Evolutionary conservation across 2,113 vertebrate genomes (phyloP), one percentile per base, ranked within the genome.

Genomic region (Coregonus clupeaformis): DNA sequence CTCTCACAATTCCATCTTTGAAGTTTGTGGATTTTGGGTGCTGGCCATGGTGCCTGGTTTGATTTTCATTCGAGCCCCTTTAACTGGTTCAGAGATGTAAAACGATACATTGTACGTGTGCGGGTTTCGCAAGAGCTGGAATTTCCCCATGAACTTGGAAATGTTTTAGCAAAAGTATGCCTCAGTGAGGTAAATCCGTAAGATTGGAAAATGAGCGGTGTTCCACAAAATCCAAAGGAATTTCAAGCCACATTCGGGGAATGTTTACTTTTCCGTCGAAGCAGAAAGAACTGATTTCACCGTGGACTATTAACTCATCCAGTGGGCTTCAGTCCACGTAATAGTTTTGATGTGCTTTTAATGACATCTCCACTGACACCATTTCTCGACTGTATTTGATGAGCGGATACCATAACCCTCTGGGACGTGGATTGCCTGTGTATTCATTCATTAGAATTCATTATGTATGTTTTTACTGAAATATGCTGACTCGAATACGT

Each of bases 231-330:
- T 42, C 36, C 36, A 2, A 42, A 11, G 36, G 2, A 7, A 47
- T 47, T 47, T 13, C 13, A 13, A 9, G 45, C 27, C 64, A 32
- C 30, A 14, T 18, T 67, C 4, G 5, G 9, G 1, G 20, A 67
- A 36, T 67, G 29, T 67, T 67, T 4, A 32, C 65, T 67, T 67
- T 67, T 18, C 65, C 29, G 5, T 67, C 29, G 29, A 32, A 67
- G 65, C 30, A 36, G 65, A 67, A 67, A 36, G 29, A 30, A 67
- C 4, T n/a, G 30, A 67, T 67, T 67, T 67, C 30, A 30, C 65
- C 7, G 18, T 45, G 42, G 6, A 45, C 42, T 11, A 57, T 11
- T 57, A 20, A 1, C 13, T 57, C 4, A 18, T 18, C 13, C 52
- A 57, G 5, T 22, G 57, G 57, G 20, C 6, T 14, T 14, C 20